Base-by-base conservation (phyloP, 2,113 vertebrate species). In the Spermophilus dauricus region DNA sequence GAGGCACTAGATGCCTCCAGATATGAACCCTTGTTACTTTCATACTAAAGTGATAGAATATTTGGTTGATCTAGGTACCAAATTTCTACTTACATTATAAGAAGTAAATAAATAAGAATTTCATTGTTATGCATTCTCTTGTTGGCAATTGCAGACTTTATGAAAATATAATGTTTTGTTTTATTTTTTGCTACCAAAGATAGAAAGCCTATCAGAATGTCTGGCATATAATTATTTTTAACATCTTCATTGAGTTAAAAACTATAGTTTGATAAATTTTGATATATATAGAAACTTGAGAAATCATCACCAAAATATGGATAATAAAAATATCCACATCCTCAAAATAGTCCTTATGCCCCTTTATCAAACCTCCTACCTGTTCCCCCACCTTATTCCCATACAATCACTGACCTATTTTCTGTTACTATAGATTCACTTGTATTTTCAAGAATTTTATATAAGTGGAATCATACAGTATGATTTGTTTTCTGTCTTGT, bases 141-240 rank as follows among this genome's bases (percentile, higher is more conserved):
- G 58, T 2, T 67, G 56, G 12, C 58, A 84, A 89, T 28, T 92
- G 30, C 28, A 80, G 73, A 78, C 32, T 87, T 87, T 37, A 80
- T 61, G 77, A 92, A 73, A 88, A 85, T 58, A 73, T 6, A 87
- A 20, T 32, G 6, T 84, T n/a, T 42, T 69, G 30, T 56, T 89
- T 28, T 51, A 5, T 37, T 87, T 87, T 88, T 70, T 73, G 22
- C 7, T 30, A 72, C 45, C 39, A 32, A 69, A 92, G 45, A 2
- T 30, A 65, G 37, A 97, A 69, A 24, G 6, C 13, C 65, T 77
- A 51, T 34, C 39, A 65, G 39, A 91, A 85, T 76, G 11, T 86
- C 42, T 81, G 28, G 11, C 56, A 78, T 94, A 45, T 75, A 82
- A 87, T 78, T 84, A 48, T 56, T 70, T 95, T 91, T 94, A 88